Evolutionary conservation across 1,140 invertebrate genomes (phyloP).

Genomic region (Pseudoatta argentina): DNA sequence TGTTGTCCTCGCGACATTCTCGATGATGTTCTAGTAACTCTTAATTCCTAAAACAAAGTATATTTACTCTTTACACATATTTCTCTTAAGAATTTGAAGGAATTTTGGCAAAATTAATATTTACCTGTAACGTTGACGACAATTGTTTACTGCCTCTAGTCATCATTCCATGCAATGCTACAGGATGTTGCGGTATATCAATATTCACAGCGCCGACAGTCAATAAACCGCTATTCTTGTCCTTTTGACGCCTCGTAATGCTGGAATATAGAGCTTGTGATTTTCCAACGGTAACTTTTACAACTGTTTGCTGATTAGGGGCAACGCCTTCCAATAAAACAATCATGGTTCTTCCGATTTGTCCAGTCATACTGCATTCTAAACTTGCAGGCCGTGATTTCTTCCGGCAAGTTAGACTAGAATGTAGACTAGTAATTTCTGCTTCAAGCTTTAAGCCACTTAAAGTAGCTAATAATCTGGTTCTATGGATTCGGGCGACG

Average conservation of each 20-base stretch:
- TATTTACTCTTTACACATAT: not conserved
- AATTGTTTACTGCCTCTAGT: conserved; percentile 97
- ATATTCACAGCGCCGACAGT: conserved; percentile 96
- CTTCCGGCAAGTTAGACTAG: conserved; percentile 92
- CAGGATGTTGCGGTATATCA: conserved; percentile 98
- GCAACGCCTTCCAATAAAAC: conserved; percentile 95
- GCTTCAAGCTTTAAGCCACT: conserved; percentile 97
- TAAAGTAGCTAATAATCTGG: conserved; percentile 94
- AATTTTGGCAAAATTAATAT: not conserved
- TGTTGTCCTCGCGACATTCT: conserved; percentile 89
- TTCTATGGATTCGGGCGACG: conserved; percentile 95
- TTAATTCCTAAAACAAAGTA: conserved; percentile 87
- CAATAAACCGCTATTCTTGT: conserved; percentile 95
- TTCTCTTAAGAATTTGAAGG: not conserved
- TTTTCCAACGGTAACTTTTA: conserved; percentile 96
- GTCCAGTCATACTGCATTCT: conserved; percentile 95
- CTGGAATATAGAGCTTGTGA: conserved; percentile 96
- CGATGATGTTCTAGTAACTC: conserved; percentile 92
- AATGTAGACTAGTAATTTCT: conserved; percentile 94
- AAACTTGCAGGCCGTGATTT: conserved; percentile 90
- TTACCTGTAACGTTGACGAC: conserved; percentile 94
- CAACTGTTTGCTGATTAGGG: conserved; percentile 97
- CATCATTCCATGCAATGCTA: conserved; percentile 98
- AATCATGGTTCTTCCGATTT: conserved; percentile 96
- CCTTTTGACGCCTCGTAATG: conserved; percentile 91